Evolutionary conservation across 2,797 vertebrate genomes (phyloP).

Genomic region (Petrocephalus schoutedeni): DNA sequence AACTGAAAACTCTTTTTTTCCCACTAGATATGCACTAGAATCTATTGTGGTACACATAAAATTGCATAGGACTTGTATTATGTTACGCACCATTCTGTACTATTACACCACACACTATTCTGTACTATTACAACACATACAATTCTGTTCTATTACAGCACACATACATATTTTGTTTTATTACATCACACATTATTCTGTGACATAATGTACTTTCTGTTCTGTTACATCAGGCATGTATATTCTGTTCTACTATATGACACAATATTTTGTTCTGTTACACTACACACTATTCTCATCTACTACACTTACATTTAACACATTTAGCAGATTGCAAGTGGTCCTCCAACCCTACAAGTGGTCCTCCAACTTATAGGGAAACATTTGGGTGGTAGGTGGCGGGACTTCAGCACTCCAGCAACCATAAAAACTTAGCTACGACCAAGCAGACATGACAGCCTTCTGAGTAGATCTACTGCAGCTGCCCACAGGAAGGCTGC

Average conservation of each 20-base stretch:
- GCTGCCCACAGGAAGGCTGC: too few species aligned
- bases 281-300: not conserved
- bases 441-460: too few species aligned
- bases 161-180: not conserved
- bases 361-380: too few species aligned
- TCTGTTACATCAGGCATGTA: not conserved
- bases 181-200: not conserved
- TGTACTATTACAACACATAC: not conserved
- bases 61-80: not conserved
- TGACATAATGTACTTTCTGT: not conserved
- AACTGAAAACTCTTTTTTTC: not conserved
- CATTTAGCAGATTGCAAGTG: not conserved
- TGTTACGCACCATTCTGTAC: not conserved
- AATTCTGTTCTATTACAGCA: too few species aligned
- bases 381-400: too few species aligned
- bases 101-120: not conserved
- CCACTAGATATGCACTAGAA: not conserved
- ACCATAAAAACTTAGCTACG: too few species aligned
- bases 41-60: not conserved
- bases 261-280: not conserved
- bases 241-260: not conserved
- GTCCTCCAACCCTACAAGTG: too few species aligned
- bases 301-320: not conserved
- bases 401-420: too few species aligned
- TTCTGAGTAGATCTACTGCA: too few species aligned